Conservation (phyloP, 2,888 invertebrate species). For the Ophion ventricosus region DNA sequence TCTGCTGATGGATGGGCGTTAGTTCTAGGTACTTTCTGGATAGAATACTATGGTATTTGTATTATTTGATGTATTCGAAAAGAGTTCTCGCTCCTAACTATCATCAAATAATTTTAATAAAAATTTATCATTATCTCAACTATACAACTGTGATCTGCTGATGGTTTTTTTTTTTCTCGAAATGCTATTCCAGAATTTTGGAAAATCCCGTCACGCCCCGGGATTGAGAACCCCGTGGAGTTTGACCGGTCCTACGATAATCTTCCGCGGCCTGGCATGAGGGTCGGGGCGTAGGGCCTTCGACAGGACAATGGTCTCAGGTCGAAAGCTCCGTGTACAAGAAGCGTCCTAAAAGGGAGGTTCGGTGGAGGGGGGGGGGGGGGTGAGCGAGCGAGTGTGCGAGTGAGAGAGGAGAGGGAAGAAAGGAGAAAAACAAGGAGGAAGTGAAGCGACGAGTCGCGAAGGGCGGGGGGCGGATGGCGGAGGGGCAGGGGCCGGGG, state of each 20-base stretch:
- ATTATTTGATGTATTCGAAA: no score
- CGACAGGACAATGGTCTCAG: constrained; percentile 72
- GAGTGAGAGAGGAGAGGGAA: background rate
- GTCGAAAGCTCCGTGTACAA: constrained; percentile 57
- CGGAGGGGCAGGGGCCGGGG: no score
- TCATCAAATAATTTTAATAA: no score
- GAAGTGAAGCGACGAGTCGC: background rate
- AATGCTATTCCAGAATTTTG: no score
- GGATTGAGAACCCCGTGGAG: constrained; percentile 57
- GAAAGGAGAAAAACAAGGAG: constrained; percentile 38
- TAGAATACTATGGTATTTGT: no score
- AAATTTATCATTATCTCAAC: no score
- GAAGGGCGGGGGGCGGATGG: background rate
- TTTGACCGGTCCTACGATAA: constrained; percentile 51
- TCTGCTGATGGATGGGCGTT: no score
- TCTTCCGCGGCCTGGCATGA: constrained; percentile 43
- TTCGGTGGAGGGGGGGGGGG: constrained; percentile 8
- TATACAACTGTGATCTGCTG: no score
- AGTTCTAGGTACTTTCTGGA: no score
- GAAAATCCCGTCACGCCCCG: no score
- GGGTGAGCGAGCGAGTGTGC: background rate
- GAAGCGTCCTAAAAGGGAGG: constrained; percentile 15
- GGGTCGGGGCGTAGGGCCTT: constrained; percentile 65
- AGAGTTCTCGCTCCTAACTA: no score
- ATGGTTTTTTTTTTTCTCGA: no score